These are phyloP conservation scores for Sesia bembeciformis DNA, from an alignment of 2,888 invertebrate species.

Conservation along the genomic window DNA sequence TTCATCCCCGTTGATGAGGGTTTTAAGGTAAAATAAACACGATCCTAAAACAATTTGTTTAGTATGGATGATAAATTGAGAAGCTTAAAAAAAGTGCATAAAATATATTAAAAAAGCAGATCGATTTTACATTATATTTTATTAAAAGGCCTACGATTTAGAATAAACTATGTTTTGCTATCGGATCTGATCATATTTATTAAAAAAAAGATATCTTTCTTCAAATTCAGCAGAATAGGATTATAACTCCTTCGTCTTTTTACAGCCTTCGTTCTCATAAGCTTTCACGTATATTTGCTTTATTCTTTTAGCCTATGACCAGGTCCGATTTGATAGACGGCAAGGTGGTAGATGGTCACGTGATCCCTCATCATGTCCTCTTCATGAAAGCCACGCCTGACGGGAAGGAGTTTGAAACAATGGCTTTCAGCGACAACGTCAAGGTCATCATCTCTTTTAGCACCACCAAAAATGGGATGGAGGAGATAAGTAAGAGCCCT, in stretches of 20 bases:
- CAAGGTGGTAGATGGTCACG: constrained; percentile 91
- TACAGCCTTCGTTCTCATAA: too few relatives aligned
- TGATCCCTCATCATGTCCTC: constrained; percentile 89
- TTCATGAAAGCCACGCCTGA: constrained; percentile 89
- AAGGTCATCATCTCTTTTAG: constrained; percentile 88
- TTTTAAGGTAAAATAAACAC: constrained; percentile 78
- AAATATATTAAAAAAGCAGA: too few relatives aligned
- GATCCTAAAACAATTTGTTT: neutral
- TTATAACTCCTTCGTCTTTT: too few relatives aligned
- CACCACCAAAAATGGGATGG: constrained; percentile 79
- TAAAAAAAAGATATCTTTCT: too few relatives aligned
- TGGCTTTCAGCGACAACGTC: constrained; percentile 87
- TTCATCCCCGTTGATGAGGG: constrained; percentile 94
- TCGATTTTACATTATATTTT: too few relatives aligned
- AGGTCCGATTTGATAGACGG: constrained; percentile 85
- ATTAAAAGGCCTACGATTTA: too few relatives aligned
- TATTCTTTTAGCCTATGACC: constrained; percentile 73
- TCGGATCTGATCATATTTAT: too few relatives aligned
- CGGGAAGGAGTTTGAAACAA: constrained; percentile 82
- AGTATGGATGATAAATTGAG: too few relatives aligned
- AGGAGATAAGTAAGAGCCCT: constrained; percentile 75
- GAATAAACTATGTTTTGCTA: too few relatives aligned
- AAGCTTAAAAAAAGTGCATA: too few relatives aligned
- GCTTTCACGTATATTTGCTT: too few relatives aligned
- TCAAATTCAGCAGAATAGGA: too few relatives aligned